Conservation (phyloP, 2,888 invertebrate species). For the Catocala sponsa region DNA sequence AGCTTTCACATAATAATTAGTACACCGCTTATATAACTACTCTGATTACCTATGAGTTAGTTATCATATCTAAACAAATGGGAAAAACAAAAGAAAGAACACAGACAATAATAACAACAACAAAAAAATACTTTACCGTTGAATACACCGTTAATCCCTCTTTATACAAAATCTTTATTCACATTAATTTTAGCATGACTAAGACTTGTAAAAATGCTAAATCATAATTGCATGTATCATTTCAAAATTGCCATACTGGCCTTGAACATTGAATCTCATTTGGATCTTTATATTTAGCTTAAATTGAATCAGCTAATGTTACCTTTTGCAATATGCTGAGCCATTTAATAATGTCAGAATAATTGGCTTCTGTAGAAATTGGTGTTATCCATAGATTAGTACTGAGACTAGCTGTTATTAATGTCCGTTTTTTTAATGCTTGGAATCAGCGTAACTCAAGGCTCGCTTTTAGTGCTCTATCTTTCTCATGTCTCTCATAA, state of each 20-base stretch:
- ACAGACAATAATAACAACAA: too few relatives aligned
- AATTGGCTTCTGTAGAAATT: background rate
- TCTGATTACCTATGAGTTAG: too few relatives aligned
- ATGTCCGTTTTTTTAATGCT: too few relatives aligned
- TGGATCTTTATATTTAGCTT: background rate
- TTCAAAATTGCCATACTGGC: conserved; percentile 3
- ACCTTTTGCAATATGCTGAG: conserved; percentile 1
- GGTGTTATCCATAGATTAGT: too few relatives aligned
- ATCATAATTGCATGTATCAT: conserved; percentile 20
- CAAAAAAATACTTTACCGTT: conserved; percentile 26
- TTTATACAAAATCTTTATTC: conserved; percentile 27
- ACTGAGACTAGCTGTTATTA: too few relatives aligned
- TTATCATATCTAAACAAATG: too few relatives aligned
- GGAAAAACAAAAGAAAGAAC: too few relatives aligned
- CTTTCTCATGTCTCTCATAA: too few relatives aligned
- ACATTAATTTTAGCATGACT: conserved; percentile 29
- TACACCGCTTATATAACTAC: too few relatives aligned
- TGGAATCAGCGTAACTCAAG: too few relatives aligned
- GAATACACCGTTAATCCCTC: conserved; percentile 39
- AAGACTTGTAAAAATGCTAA: conserved; percentile 31
- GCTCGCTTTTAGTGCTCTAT: too few relatives aligned
- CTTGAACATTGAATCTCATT: conserved; percentile 1
- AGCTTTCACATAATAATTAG: too few relatives aligned
- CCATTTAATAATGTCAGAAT: background rate
- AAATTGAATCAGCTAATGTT: background rate